Conservation (phyloP, 2,797 vertebrate species). For the Hephaestus fuliginosus region DNA sequence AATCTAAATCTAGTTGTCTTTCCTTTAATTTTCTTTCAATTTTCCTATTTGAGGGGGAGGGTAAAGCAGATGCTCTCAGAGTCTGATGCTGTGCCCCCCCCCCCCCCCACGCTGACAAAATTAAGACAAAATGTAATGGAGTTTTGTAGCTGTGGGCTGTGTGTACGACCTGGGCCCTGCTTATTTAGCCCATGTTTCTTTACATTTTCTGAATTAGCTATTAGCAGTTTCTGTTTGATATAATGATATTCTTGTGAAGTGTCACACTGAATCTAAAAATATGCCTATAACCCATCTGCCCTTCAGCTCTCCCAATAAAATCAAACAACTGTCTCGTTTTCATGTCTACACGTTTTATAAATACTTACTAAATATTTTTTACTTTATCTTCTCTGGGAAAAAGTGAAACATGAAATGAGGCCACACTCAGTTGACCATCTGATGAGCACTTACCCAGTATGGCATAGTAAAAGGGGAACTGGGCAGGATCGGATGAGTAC, state of each 20-base stretch:
- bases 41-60: too few relatives aligned
- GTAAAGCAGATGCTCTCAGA: too few relatives aligned
- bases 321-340: background rate
- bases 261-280: too few relatives aligned
- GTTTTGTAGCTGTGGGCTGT: background rate
- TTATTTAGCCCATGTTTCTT: background rate
- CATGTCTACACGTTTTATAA: background rate
- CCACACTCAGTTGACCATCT: too few relatives aligned
- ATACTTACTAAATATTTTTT: background rate
- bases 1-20: too few relatives aligned
- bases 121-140: too few relatives aligned
- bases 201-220: background rate
- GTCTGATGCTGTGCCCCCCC: too few relatives aligned
- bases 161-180: background rate
- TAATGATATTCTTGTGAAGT: too few relatives aligned
- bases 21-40: too few relatives aligned
- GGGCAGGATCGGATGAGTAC: slow-evolving; percentile 84
- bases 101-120: too few relatives aligned
- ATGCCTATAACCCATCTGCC: too few relatives aligned
- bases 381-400: background rate
- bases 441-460: slow-evolving; percentile 80
- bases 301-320: background rate
- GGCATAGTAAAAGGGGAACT: slow-evolving; percentile 88
- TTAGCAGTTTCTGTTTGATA: background rate
- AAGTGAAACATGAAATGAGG: background rate